Base-by-base conservation (phyloP, 2,888 invertebrate genomes). In the Tinea semifulvella region DNA sequence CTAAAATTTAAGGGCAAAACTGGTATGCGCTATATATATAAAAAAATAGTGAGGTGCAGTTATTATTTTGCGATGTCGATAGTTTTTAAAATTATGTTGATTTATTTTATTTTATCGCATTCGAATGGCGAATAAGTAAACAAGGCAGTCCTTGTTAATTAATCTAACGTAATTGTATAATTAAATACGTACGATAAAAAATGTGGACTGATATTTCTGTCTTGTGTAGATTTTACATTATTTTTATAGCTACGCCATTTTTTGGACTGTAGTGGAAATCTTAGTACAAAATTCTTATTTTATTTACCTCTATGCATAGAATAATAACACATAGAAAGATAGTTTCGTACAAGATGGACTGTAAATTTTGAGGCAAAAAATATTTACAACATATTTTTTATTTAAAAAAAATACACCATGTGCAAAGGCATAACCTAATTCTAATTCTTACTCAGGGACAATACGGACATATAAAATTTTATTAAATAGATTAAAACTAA, bases 101-200 rank as follows among this genome's bases (percentile, higher is more conserved):
- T 31, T 31, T 31, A n/a, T n/a, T 31, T 31, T n/a, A 31, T 31
- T 31, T 31, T 31, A 31, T n/a, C n/a, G n/a, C n/a, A n/a, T n/a
- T n/a, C n/a, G n/a, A n/a, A n/a, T n/a, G n/a, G n/a, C n/a, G n/a
- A n/a, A n/a, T n/a, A n/a, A n/a, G n/a, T 10, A 26, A 31, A 31
- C n/a, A 31, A 31, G n/a, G 26, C 26, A 31, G 31, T 31, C 31
- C 31, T 14, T 31, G 11, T 13, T 31, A n/a, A 31, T 13, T 31
- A 31, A 31, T n/a, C n/a, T n/a, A 31, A 31, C 14, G 31, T 31
- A 31, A 31, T 31, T 31, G 11, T 31, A 31, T 11, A 31, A 31
- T 31, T 11, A 14, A n/a, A 31, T 14, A 14, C 14, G 31, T 31
- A 31, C 31, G n/a, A n/a, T n/a, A n/a, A 31, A 31, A 14, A 14